Evolutionary conservation across 1,140 invertebrate species (phyloP), one percentile per base, ranked within the genome.

Genomic region (Patella vulgata): DNA sequence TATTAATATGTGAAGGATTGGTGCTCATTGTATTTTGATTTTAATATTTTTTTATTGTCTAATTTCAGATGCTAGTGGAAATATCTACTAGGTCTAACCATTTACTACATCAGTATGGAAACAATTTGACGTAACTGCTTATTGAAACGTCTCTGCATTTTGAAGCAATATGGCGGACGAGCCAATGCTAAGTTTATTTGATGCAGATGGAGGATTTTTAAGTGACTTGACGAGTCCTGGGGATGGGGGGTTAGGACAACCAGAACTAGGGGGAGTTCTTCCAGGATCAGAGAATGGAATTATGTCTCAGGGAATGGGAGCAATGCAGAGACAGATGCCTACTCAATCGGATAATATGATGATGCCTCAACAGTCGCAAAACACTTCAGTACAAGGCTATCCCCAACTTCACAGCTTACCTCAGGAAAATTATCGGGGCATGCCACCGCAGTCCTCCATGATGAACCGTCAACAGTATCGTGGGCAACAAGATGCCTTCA

Each of bases 121-220:
- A 39, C 39, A 36, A 54, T 21, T 30, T 28, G 33, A 66, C 27
- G 33, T 43, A n/a, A 39, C 3, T 27, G 21, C 28, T 23, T 25
- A 46, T 31, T 25, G 30, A 30, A 31, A 36, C 36, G 39, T 14
- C 23, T 42, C 28, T 42, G 40, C 33, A n/a, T n/a, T 14, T 43
- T 46, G 5, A 27, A 63, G 50, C 43, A 66, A 11, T 39, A 78
- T 78, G 74, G 68, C 74, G 25, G 74, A 80, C 50, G 73, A 74
- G 59, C 67, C 70, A 27, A 75, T 75, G 63, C 70, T 78, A 1
- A 73, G 74, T 51, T 69, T 80, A 50, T 78, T 78, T 73, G 74
- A 80, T 53, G 63, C 63, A 47, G 76, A 77, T 33, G 66, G 68
- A 3, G 71, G 70, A 46, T 77, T 80, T 58, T 56, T 78, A 48